phyloP scores from a whole-genome alignment of 2,888 invertebrate genomes.

The Schizotus pectinicornis region DNA sequence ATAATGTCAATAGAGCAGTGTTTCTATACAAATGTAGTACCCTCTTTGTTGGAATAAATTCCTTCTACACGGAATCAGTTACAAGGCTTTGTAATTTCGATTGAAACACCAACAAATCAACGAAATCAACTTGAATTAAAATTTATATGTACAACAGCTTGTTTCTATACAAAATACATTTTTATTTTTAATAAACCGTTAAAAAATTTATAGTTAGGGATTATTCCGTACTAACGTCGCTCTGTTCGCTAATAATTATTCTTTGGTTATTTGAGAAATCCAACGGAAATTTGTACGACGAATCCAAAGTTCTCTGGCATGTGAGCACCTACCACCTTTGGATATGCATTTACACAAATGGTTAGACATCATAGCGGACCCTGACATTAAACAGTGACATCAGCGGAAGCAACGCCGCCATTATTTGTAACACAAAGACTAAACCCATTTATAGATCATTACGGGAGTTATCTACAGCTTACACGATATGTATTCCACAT shows the following conservation, averaged over 20 bases:
- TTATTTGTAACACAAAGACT: conserved; percentile 18
- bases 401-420: not conserved
- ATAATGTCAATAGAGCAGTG: too few species aligned
- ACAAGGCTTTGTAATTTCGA: not conserved
- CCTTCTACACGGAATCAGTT: not conserved
- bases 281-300: too few species aligned
- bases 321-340: not conserved
- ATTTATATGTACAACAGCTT: not conserved
- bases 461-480: conserved; percentile 16
- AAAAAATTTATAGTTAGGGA: not conserved
- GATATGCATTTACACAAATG: not conserved
- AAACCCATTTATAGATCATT: conserved; percentile 6
- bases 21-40: not conserved
- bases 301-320: too few species aligned
- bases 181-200: not conserved
- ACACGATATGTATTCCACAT: conserved; percentile 23
- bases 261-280: too few species aligned
- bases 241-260: too few species aligned
- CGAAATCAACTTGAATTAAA: not conserved
- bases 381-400: conserved; percentile 20
- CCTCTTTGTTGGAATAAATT: not conserved
- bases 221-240: too few species aligned
- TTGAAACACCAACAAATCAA: not conserved
- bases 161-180: conserved; percentile 2
- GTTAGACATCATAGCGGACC: conserved; percentile 12